phyloP scores from a whole-genome alignment of 1,140 invertebrate species.

The Procambarus virginalis region DNA sequence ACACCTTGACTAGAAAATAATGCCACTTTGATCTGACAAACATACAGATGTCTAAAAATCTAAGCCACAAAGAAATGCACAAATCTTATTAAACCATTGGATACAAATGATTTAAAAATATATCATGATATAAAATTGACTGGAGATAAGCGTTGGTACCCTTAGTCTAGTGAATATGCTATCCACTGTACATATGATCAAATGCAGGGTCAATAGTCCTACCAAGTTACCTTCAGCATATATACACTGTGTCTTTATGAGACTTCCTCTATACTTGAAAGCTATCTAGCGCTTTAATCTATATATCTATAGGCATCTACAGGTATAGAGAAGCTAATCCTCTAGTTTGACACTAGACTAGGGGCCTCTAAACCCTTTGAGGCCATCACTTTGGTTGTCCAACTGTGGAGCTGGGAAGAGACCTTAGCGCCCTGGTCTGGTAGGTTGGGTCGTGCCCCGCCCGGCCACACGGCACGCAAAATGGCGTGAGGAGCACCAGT shows the following conservation, averaged over 20 bases:
- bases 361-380: slow-evolving; percentile 60
- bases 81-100: slow-evolving; percentile 68
- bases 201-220: slow-evolving; percentile 66
- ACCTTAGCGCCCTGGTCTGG: slow-evolving; percentile 57
- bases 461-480: slow-evolving; percentile 43
- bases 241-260: slow-evolving; percentile 63
- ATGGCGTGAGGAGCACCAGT: slow-evolving; percentile 65
- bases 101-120: slow-evolving; percentile 70
- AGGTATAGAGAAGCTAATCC: slow-evolving; percentile 67
- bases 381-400: slow-evolving; percentile 68
- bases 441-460: slow-evolving; percentile 37
- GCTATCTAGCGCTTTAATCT: slow-evolving; percentile 67
- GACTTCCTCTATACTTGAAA: slow-evolving; percentile 68
- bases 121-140: slow-evolving; percentile 69
- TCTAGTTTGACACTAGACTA: slow-evolving; percentile 69
- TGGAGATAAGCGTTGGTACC: slow-evolving; percentile 68
- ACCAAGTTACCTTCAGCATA: slow-evolving; percentile 63
- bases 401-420: slow-evolving; percentile 60
- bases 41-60: slow-evolving; percentile 67
- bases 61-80: slow-evolving; percentile 69
- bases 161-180: slow-evolving; percentile 68
- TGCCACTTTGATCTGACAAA: slow-evolving; percentile 67
- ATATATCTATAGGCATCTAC: slow-evolving; percentile 69
- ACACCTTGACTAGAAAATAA: slow-evolving; percentile 69
- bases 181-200: slow-evolving; percentile 68